Evolutionary conservation across 2,797 vertebrate genomes (phyloP).

Genomic region (Neoniphon sammara): DNA sequence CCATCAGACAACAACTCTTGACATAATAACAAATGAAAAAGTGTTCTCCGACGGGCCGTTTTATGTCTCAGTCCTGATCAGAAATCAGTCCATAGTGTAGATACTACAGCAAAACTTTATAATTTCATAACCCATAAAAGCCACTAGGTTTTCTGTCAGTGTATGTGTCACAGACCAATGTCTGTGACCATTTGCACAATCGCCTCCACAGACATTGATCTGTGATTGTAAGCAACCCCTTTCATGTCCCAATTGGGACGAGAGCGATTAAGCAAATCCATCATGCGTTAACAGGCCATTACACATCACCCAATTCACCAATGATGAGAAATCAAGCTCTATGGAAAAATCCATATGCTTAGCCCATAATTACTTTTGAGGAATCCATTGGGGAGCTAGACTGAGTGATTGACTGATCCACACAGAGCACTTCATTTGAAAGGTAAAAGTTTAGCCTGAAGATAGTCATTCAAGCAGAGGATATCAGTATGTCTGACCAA

Average conservation of each 20-base stretch:
- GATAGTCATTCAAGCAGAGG: slow-evolving; percentile 39
- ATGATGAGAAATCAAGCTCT: slow-evolving; percentile 78
- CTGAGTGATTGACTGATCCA: slow-evolving; percentile 64
- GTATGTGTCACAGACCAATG: slow-evolving; percentile 49
- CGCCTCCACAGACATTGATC: slow-evolving; percentile 70
- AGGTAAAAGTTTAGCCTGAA: slow-evolving; percentile 39
- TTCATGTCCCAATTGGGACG: slow-evolving; percentile 70
- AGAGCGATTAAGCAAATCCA: slow-evolving; percentile 71
- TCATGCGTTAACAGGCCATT: slow-evolving; percentile 76
- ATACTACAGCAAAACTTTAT: slow-evolving; percentile 46
- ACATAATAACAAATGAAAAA: slow-evolving; percentile 37
- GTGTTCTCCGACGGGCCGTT: slow-evolving; percentile 32
- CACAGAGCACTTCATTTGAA: slow-evolving; percentile 48
- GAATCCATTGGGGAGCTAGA: slow-evolving; percentile 55
- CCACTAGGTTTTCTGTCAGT: slow-evolving; percentile 20
- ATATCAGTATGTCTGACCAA: slow-evolving; percentile 42
- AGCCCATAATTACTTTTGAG: slow-evolving; percentile 77
- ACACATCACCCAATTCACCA: slow-evolving; percentile 70
- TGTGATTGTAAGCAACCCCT: slow-evolving; percentile 75
- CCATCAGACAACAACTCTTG: slow-evolving; percentile 25
- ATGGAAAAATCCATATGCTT: slow-evolving; percentile 77
- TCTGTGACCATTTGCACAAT: slow-evolving; percentile 43
- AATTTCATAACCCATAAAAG: slow-evolving; percentile 39
- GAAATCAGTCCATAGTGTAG: slow-evolving; percentile 22
- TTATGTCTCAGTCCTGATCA: slow-evolving; percentile 28